Evolutionary conservation across 2,797 vertebrate genomes (phyloP).

Genomic region (Sebastes nivosus): DNA sequence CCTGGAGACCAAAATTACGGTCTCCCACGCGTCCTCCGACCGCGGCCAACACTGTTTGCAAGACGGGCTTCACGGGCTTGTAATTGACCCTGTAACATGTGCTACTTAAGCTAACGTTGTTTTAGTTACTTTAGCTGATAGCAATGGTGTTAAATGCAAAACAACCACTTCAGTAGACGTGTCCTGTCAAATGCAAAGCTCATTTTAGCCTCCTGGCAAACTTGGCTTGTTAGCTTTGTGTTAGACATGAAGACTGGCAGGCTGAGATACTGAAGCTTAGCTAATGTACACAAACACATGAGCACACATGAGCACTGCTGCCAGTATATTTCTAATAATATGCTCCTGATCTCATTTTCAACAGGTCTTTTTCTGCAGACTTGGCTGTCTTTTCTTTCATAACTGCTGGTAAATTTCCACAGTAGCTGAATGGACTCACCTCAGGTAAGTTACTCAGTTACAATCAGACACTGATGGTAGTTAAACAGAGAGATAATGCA

Average conservation of each 20-base stretch:
- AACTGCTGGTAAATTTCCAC: conserved; percentile 15
- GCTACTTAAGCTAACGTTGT: not conserved
- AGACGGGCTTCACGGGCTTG: too few relatives aligned
- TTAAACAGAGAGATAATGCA: not conserved
- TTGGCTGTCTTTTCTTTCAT: not conserved
- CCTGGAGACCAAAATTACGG: too few relatives aligned
- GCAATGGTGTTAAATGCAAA: not conserved
- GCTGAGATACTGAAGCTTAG: not conserved
- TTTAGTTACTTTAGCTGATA: not conserved
- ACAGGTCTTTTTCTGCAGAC: not conserved
- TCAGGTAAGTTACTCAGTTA: not conserved
- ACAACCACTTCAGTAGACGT: not conserved
- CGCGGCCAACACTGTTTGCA: too few relatives aligned
- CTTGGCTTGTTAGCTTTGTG: not conserved
- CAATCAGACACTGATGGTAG: not conserved
- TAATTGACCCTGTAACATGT: not conserved
- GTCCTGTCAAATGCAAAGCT: not conserved
- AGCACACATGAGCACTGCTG: not conserved
- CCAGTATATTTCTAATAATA: not conserved
- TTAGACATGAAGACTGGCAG: not conserved
- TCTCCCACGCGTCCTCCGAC: too few relatives aligned
- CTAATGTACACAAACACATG: conserved; percentile 3
- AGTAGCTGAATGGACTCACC: not conserved
- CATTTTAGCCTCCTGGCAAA: not conserved
- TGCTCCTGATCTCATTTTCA: not conserved